Evolutionary conservation across 2,797 vertebrate genomes (phyloP).

Genomic region (Enteromius afrohamiltoni): DNA sequence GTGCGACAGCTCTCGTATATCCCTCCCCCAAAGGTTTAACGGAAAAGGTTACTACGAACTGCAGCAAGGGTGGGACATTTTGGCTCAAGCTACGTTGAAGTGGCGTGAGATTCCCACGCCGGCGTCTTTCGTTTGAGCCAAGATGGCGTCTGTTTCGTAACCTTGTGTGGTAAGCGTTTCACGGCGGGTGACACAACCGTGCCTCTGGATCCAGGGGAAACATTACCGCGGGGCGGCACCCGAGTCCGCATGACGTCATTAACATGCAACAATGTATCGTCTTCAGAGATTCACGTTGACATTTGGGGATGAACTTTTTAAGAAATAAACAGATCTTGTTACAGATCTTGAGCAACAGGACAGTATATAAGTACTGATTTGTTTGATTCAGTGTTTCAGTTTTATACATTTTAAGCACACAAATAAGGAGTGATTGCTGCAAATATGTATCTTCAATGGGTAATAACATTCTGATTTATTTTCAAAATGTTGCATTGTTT

Average conservation of each 20-base stretch:
- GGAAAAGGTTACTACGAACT: constrained; percentile 64
- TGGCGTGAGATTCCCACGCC: constrained; percentile 47
- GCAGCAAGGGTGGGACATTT: constrained; percentile 68
- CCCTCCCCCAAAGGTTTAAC: constrained; percentile 69
- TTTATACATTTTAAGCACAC: not conserved
- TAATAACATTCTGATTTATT: not conserved
- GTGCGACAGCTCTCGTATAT: constrained; percentile 67
- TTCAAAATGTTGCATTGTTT: not conserved
- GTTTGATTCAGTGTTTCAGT: not conserved
- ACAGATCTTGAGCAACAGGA: not conserved
- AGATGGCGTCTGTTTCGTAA: constrained; percentile 71
- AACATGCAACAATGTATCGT: not conserved
- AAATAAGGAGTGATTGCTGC: too few species aligned
- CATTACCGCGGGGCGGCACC: constrained; percentile 34
- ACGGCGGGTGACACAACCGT: constrained; percentile 42
- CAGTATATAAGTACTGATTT: not conserved
- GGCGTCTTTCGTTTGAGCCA: constrained; percentile 57
- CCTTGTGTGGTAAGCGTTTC: constrained; percentile 61
- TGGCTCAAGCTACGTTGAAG: constrained; percentile 63
- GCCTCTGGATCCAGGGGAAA: constrained; percentile 7
- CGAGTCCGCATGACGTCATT: constrained; percentile 17
- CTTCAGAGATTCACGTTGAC: not conserved
- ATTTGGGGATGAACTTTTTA: not conserved
- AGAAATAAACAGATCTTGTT: constrained; percentile 1
- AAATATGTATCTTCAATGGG: not conserved